Base-by-base conservation (phyloP, 2,113 vertebrate species). In the Pelmatolapia mariae region DNA sequence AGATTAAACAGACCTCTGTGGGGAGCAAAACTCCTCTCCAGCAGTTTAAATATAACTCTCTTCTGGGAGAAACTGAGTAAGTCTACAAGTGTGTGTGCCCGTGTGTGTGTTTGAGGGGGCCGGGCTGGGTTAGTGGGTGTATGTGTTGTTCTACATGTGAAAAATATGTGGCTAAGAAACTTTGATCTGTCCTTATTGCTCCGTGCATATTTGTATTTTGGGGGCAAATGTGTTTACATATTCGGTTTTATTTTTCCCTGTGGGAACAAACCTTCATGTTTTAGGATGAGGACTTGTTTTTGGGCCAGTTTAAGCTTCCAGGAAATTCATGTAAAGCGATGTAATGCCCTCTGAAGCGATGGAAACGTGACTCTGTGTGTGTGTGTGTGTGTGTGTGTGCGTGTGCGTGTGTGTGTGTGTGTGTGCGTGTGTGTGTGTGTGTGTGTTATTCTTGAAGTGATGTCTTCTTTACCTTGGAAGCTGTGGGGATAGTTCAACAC, bases 31-130 rank as follows among this genome's bases (percentile, higher is more conserved):
- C 91, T 94, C 88, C 54, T 93, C 91, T 93, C 91, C 89, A 91
- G 87, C 91, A 95, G 90, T 95, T 95, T 94, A 95, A 95, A 96
- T 96, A 92, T 94, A 95, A 93, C 94, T 87, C 89, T 94, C 95
- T 92, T 91, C 79, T 81, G 94, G 93, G 94, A 94, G 91, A 85
- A 92, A 86, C 66, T 47, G 92, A 63, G 92, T 90, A 73, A 78
- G 82, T 80, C 71, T 78, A n/a, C 43, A 26, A 29, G 79, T 83
- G 83, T 81, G 53, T 79, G 73, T 86, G 57, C n/a, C 26, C 53
- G 19, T 56, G 79, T 87, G 85, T 85, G 63, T 81, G 56, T 82
- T 38, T 80, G 56, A 66, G 47, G 73, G 43, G 89, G 78, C 45
- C 40, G 53, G 33, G 78, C 82, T 50, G 36, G 61, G 50, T 52